Evolutionary conservation across 2,797 vertebrate species (phyloP).

Genomic region (Muscicapa comitata): DNA sequence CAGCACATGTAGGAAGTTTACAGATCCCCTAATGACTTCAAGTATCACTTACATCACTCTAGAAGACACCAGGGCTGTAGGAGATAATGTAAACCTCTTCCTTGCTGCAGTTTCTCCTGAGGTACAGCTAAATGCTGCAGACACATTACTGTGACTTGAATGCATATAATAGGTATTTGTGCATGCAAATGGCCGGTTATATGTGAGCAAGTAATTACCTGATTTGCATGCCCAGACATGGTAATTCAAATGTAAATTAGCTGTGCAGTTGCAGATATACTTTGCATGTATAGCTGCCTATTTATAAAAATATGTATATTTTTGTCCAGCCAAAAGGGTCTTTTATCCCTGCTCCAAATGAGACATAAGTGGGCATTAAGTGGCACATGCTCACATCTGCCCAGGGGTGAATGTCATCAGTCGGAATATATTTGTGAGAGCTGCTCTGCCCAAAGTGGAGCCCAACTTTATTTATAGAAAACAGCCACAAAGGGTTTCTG

Average conservation of each 20-base stretch:
- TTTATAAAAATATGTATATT: conserved; percentile 34
- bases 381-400: neutral
- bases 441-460: neutral
- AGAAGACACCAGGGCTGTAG: neutral
- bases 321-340: conserved; percentile 6
- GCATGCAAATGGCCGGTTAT: conserved; percentile 51
- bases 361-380: neutral
- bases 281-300: conserved; percentile 8
- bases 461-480: conserved; percentile 32
- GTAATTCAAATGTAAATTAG: conserved; percentile 67
- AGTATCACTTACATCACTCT: neutral
- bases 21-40: neutral
- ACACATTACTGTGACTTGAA: conserved; percentile 43
- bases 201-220: conserved; percentile 64
- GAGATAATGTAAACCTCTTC: conserved; percentile 41
- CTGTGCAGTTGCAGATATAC: conserved; percentile 44
- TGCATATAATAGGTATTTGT: conserved; percentile 61
- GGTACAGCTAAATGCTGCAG: conserved; percentile 36
- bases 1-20: neutral
- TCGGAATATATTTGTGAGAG: neutral
- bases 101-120: conserved; percentile 8
- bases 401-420: neutral
- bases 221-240: conserved; percentile 65
- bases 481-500: neutral
- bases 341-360: neutral